A percentile compares a stretch with the other conserved stretches of the same genome.
These are phyloP conservation scores for Boleophthalmus pectinirostris DNA, from an alignment of 2,113 vertebrate genomes.

Conservation along the genomic window DNA sequence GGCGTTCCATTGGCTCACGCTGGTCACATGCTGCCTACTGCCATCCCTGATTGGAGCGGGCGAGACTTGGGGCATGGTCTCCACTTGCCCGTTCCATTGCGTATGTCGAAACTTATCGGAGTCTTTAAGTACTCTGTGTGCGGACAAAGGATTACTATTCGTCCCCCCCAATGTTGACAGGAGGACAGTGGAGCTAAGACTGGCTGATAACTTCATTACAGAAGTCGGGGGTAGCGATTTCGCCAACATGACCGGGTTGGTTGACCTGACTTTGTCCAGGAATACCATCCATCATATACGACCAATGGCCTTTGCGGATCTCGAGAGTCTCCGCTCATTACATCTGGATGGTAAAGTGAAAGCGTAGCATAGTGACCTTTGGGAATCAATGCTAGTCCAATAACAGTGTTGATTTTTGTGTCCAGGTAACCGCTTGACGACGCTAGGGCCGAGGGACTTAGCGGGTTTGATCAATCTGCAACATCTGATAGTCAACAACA, in stretches of 20 bases:
- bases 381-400: neutral
- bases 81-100: conserved; percentile 87
- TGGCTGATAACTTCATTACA: conserved; percentile 91
- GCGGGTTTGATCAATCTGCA: conserved; percentile 86
- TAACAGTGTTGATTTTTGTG: neutral
- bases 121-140: conserved; percentile 90
- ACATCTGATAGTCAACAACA: conserved; percentile 89
- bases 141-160: conserved; percentile 90
- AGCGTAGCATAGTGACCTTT: neutral
- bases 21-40: conserved; percentile 77
- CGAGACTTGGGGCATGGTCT: conserved; percentile 82
- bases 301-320: conserved; percentile 85
- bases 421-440: conserved; percentile 82
- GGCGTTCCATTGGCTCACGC: conserved; percentile 68
- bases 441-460: conserved; percentile 80
- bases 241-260: conserved; percentile 88
- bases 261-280: conserved; percentile 89
- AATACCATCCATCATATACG: conserved; percentile 87
- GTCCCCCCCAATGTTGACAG: conserved; percentile 89
- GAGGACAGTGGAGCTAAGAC: conserved; percentile 87
- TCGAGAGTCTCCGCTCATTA: conserved; percentile 88
- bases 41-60: conserved; percentile 75
- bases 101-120: conserved; percentile 91
- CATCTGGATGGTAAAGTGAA: conserved; percentile 81
- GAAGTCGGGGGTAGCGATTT: conserved; percentile 85